Base-by-base conservation (phyloP, 2,113 vertebrate species). In the Onychostruthus taczanowskii region DNA sequence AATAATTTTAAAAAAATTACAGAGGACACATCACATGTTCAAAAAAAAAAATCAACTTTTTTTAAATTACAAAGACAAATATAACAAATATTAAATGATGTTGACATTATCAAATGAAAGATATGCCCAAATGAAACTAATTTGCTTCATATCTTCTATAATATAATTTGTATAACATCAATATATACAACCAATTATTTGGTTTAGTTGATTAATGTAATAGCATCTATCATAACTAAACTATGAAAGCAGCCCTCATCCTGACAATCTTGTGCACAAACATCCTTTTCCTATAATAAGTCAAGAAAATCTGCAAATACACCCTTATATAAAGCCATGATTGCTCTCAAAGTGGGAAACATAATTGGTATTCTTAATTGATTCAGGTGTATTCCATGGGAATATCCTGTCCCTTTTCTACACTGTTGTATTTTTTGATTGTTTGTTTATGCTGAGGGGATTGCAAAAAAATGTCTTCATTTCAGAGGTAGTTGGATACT, bases 21-120 rank as follows among this genome's bases (percentile, higher is more conserved):
- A 35, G 22, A 18, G 18, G 19, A 41, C 3, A 22, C 7, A 1
- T 14, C 16, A 73, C 6, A 21, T 9, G 3, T 72, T 66, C 0
- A 10, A 55, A 46, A 30, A 68, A 74, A 74, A 22, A 44, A 4
- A 46, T 63, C 9, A 63, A 20, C 0, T 23, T 59, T 70, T 82
- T 85, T 72, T 49, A 28, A 89, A 68, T 12, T 35, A 52, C 13
- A 84, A 82, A 37, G 37, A 37, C 37, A 37, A 37, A 37, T 37
- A 37, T 9, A 24, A 64, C 4, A 89, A 66, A 59, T 78, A 64
- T 18, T 11, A 78, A 44, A 56, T 53, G 1, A 64, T 56, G 23
- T 14, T 35, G 31, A 46, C 6, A 62, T 44, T 37, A 72, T 27
- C 16, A 67, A 66, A 43, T 52, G 2, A 21, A 13, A 61, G 26